Percentiles rank a stretch among this genome's conserved stretches.
Evolutionary conservation across 1,140 invertebrate species (phyloP).

Genomic region (Gonioctena quinquepunctata): DNA sequence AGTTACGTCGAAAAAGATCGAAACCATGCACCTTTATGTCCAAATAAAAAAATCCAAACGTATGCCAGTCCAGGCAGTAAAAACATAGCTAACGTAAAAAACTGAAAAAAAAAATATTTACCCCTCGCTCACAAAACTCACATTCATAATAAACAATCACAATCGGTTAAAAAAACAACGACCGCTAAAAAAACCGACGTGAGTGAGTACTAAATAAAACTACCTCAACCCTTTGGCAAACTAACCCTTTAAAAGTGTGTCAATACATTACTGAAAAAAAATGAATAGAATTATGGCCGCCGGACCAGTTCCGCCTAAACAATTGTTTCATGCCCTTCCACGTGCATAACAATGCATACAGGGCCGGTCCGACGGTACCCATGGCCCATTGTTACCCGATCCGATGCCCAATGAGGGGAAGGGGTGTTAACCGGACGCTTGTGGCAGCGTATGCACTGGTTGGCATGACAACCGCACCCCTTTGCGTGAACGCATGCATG

Average conservation of each 20-base stretch:
- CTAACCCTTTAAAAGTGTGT: slow-evolving; percentile 9
- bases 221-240: not conserved
- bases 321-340: slow-evolving; percentile 14
- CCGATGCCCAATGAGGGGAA: not conserved
- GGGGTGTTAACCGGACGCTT: slow-evolving; percentile 1
- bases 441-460: not conserved
- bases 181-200: slow-evolving; percentile 1
- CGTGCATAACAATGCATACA: not conserved
- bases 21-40: no score
- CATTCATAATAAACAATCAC: not conserved
- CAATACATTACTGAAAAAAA: not conserved
- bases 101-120: not conserved
- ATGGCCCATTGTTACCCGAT: not conserved
- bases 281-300: not conserved
- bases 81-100: not conserved
- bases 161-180: not conserved
- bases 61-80: no score
- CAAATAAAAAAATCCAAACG: no score
- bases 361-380: not conserved
- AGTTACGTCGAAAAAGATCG: no score
- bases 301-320: slow-evolving; percentile 1
- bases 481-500: slow-evolving; percentile 2
- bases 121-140: not conserved
- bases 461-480: slow-evolving; percentile 7
- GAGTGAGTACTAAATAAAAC: not conserved